These are phyloP conservation scores for Poecile atricapillus DNA, from an alignment of 2,113 vertebrate genomes.

Conservation along the genomic window DNA sequence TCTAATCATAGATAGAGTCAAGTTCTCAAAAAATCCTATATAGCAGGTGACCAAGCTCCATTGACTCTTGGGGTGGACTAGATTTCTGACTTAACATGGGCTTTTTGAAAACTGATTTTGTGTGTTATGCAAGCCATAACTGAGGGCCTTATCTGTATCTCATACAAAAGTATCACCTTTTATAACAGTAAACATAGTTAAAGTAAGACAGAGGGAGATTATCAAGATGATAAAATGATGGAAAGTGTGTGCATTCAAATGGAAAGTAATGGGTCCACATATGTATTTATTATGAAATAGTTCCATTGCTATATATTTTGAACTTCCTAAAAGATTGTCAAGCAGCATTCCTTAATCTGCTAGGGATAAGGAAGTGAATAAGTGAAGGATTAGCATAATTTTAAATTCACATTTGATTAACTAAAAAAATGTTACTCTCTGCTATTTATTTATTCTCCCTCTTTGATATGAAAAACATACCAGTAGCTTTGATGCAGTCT, in stretches of 20 bases:
- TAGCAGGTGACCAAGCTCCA: neutral
- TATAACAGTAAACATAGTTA: neutral
- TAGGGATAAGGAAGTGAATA: no score
- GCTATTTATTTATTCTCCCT: neutral
- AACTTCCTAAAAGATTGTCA: neutral
- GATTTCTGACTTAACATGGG: neutral
- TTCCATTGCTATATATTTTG: neutral
- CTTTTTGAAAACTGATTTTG: neutral
- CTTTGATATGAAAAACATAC: neutral
- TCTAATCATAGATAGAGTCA: neutral
- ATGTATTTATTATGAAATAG: neutral
- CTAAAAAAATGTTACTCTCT: neutral
- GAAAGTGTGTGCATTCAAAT: rapidly evolving
- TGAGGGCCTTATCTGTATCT: neutral
- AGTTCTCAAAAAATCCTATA: neutral
- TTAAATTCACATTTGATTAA: neutral
- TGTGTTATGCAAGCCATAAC: neutral
- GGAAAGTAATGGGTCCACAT: neutral
- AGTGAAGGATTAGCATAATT: neutral
- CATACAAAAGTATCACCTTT: neutral
- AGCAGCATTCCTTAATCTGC: neutral
- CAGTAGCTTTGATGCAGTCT: neutral
- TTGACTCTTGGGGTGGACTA: rapidly evolving
- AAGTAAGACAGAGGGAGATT: neutral
- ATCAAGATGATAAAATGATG: neutral